These are phyloP conservation scores for Drosophila anomalata DNA, from an alignment of 2,888 invertebrate species.

Conservation along the genomic window DNA sequence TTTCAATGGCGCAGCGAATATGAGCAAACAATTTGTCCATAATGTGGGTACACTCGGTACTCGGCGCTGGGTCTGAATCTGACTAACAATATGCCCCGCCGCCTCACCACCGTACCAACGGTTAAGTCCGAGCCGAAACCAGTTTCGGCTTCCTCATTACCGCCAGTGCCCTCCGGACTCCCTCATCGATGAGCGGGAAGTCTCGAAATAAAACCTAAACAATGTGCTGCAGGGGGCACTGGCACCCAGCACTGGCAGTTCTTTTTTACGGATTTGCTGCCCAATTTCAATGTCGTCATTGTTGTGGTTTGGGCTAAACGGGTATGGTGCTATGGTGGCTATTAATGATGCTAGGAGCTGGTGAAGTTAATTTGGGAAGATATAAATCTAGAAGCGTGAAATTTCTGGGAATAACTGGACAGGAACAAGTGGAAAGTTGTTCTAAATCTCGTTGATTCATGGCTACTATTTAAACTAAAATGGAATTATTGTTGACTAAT, in stretches of 20 bases:
- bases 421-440: slow-evolving; percentile 2
- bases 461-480: not conserved
- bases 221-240: slow-evolving; percentile 36
- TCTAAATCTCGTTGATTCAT: not conserved
- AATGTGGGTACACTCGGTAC: slow-evolving; percentile 24
- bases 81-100: slow-evolving; percentile 34
- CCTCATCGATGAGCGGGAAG: slow-evolving; percentile 19
- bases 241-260: slow-evolving; percentile 35
- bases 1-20: slow-evolving; percentile 42
- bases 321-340: slow-evolving; percentile 1
- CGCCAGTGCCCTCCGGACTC: slow-evolving; percentile 8
- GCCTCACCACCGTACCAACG: slow-evolving; percentile 49
- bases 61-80: slow-evolving; percentile 21
- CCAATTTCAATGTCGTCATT: slow-evolving; percentile 36
- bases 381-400: slow-evolving; percentile 7
- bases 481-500: not conserved
- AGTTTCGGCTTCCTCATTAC: slow-evolving; percentile 52
- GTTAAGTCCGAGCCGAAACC: slow-evolving; percentile 55
- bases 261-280: slow-evolving; percentile 17
- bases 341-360: slow-evolving; percentile 8
- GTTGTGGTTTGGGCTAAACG: slow-evolving; percentile 31
- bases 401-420: not conserved
- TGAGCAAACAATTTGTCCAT: slow-evolving; percentile 70
- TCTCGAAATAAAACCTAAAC: slow-evolving; percentile 36
- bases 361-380: slow-evolving; percentile 3